phyloP scores from a whole-genome alignment of 2,888 invertebrate genomes.

The Frankliniella fusca region DNA sequence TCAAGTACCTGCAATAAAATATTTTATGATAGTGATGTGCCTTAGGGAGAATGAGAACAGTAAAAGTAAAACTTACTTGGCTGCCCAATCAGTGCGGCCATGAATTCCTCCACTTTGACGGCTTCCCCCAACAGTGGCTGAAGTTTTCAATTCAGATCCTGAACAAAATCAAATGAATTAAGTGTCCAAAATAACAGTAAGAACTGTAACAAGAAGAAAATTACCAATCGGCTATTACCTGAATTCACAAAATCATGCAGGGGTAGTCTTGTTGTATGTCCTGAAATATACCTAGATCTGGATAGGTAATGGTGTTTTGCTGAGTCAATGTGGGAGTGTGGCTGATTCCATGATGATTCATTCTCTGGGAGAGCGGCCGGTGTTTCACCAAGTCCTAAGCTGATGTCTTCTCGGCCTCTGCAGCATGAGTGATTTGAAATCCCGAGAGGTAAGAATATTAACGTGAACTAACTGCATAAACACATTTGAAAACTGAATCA shows the following conservation, averaged over 20 bases:
- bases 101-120: constrained; percentile 43
- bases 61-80: constrained; percentile 57
- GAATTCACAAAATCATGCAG: constrained; percentile 43
- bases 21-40: not conserved
- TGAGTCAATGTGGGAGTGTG: constrained; percentile 36
- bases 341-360: constrained; percentile 12
- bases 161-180: not conserved
- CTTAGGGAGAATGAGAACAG: not conserved
- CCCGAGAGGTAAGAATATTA: not conserved
- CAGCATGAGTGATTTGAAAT: not conserved
- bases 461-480: not conserved
- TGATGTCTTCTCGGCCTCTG: not conserved
- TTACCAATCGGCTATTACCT: not conserved
- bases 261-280: constrained; percentile 47
- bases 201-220: not conserved
- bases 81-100: constrained; percentile 73
- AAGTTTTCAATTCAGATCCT: not conserved
- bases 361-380: constrained; percentile 6
- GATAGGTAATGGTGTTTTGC: constrained; percentile 57
- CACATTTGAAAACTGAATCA: not conserved
- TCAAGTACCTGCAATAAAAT: not conserved
- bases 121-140: not conserved
- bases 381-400: not conserved
- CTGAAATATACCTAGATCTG: constrained; percentile 56
- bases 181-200: not conserved